Conservation (phyloP, 2,888 invertebrate genomes). For the Drosophila merina region DNA sequence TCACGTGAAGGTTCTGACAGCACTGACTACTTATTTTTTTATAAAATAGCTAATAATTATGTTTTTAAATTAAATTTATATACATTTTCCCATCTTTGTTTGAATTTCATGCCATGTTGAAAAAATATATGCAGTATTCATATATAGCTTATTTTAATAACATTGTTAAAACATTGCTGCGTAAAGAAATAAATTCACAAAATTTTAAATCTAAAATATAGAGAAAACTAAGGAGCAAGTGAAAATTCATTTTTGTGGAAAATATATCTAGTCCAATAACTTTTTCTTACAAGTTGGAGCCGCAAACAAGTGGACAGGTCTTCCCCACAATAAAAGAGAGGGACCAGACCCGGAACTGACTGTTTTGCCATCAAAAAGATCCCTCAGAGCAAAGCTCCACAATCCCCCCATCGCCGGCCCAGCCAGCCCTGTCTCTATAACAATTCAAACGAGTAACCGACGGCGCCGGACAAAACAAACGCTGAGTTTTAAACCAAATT, state of each 20-base stretch:
- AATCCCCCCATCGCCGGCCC: background rate
- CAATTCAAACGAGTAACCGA: conserved; percentile 27
- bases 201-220: too few species aligned
- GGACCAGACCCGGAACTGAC: background rate
- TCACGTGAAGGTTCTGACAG: conserved; percentile 19
- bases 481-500: conserved; percentile 40
- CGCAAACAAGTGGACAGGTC: background rate
- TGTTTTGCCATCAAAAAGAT: background rate
- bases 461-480: conserved; percentile 13
- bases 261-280: too few species aligned
- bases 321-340: background rate
- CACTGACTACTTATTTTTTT: background rate
- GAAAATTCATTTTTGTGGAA: too few species aligned
- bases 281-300: background rate
- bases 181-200: too few species aligned
- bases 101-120: too few species aligned
- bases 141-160: too few species aligned
- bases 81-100: too few species aligned
- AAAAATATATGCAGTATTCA: too few species aligned
- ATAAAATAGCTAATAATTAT: background rate
- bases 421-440: conserved; percentile 27
- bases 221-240: too few species aligned
- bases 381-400: background rate
- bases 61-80: too few species aligned
- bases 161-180: too few species aligned